phyloP scores from a whole-genome alignment of 2,888 invertebrate genomes.

The Rotaria sp. region DNA sequence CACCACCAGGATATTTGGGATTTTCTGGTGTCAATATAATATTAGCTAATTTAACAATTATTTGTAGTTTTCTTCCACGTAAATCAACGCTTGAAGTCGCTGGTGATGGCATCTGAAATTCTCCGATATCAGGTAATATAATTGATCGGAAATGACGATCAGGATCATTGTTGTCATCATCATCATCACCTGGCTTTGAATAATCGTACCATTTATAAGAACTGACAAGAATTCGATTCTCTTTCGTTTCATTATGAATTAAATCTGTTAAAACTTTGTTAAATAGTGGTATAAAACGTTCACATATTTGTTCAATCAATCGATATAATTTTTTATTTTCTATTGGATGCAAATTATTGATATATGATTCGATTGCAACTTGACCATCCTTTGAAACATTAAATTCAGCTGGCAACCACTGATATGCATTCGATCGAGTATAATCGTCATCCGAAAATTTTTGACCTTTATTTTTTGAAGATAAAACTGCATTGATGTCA shows the following conservation, averaged over 20 bases:
- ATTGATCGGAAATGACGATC: background rate
- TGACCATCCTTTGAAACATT: background rate
- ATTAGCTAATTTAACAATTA: slow-evolving; percentile 19
- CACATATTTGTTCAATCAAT: background rate
- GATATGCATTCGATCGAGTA: background rate
- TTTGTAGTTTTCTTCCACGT: slow-evolving; percentile 1
- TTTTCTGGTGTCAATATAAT: background rate
- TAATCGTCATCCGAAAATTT: background rate
- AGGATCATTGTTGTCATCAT: background rate
- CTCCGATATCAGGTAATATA: background rate
- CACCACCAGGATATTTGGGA: background rate
- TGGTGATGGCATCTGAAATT: background rate
- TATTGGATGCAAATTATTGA: background rate
- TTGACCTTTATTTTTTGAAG: background rate
- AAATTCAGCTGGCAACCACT: background rate
- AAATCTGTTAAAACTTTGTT: slow-evolving; percentile 6
- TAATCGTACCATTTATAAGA: background rate
- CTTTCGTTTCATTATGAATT: background rate
- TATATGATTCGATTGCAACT: background rate
- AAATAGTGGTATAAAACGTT: background rate
- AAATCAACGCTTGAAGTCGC: background rate
- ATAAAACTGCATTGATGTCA: background rate
- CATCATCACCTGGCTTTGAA: background rate
- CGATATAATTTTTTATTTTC: background rate
- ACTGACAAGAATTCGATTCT: background rate